Conservation (phyloP, 2,888 invertebrate genomes). For the Dendrolimus pini region DNA sequence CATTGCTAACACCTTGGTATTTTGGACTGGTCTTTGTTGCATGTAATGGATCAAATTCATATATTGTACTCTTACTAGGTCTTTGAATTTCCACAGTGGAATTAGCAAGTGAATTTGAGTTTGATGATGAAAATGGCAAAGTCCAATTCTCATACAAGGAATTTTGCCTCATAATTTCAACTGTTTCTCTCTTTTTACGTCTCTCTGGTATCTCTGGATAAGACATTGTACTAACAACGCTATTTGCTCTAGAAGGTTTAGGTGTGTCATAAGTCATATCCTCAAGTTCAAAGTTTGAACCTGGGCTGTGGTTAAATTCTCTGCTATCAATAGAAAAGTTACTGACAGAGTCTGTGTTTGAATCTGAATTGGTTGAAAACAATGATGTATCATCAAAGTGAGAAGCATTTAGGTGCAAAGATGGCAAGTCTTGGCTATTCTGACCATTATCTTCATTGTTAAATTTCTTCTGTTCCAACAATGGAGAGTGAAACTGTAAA, state of each 20-base stretch:
- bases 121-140: conserved; percentile 31
- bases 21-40: conserved; percentile 27
- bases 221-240: conserved; percentile 39
- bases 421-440: conserved; percentile 28
- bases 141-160: conserved; percentile 63
- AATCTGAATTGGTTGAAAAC: conserved; percentile 57
- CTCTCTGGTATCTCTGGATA: conserved; percentile 51
- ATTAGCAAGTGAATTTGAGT: conserved; percentile 8
- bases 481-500: conserved; percentile 80
- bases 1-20: conserved; percentile 74
- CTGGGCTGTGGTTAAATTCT: conserved; percentile 36
- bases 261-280: conserved; percentile 59
- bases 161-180: conserved; percentile 49
- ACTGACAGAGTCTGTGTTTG: conserved; percentile 48
- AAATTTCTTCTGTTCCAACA: conserved; percentile 58
- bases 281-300: conserved; percentile 28
- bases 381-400: conserved; percentile 55
- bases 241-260: conserved; percentile 46
- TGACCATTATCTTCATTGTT: conserved; percentile 27
- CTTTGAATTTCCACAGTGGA: conserved; percentile 17
- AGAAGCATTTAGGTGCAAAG: conserved; percentile 39
- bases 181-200: conserved; percentile 36
- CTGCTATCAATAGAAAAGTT: conserved; percentile 51
- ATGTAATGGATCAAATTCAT: conserved; percentile 83
- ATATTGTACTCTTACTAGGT: conserved; percentile 78